These are phyloP conservation scores for Centruroides vittatus DNA, from an alignment of 1,140 invertebrate species.

Conservation along the genomic window DNA sequence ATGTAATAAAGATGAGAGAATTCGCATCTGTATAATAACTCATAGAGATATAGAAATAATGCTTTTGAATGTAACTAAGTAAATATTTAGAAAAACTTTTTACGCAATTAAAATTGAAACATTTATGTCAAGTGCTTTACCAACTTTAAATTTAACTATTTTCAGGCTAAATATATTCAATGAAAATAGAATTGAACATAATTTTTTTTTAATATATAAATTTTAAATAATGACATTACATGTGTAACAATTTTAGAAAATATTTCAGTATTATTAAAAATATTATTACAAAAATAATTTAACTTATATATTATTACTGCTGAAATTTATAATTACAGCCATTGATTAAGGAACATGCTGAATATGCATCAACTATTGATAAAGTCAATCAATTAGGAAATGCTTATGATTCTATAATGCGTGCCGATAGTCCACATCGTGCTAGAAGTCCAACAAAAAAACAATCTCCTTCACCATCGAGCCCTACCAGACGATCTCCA, in stretches of 20 bases:
- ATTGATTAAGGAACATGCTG: conserved; percentile 73
- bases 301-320: not conserved
- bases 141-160: too few species aligned
- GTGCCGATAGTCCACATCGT: conserved; percentile 50
- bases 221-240: not conserved
- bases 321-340: conserved; percentile 37
- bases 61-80: too few species aligned
- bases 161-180: too few species aligned
- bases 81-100: too few species aligned
- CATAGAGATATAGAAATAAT: too few species aligned
- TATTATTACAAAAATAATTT: conserved; percentile 1
- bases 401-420: conserved; percentile 62
- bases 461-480: conserved; percentile 6
- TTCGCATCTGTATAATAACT: too few species aligned
- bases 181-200: too few species aligned
- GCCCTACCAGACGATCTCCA: conserved; percentile 11
- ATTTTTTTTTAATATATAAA: not conserved
- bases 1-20: too few species aligned
- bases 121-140: too few species aligned
- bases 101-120: too few species aligned
- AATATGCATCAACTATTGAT: conserved; percentile 70
- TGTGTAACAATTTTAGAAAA: not conserved
- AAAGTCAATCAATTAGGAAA: conserved; percentile 81
- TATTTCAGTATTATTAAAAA: not conserved
- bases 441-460: conserved; percentile 58